Base-by-base conservation (phyloP, 2,888 invertebrate species). In the Ennomos quercinarius region DNA sequence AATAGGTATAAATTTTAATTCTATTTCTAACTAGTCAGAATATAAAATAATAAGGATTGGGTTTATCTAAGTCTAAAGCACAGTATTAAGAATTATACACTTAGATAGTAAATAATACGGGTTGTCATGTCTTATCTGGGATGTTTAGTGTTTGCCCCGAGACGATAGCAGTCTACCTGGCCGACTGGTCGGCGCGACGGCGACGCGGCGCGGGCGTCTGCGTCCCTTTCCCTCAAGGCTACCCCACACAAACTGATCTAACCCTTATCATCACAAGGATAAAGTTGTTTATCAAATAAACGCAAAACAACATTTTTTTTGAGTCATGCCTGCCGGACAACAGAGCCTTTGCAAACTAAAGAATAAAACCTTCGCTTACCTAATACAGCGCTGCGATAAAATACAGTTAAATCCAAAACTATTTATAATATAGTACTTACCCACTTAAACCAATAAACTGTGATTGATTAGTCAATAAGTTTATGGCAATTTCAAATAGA, bases 171-270 rank as follows among this genome's bases (percentile, higher is more conserved):
- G 70, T 76, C 86, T 88, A 86, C 87, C 87, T 86, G 47, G 13
- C 34, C 13, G 42, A 12, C 46, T 37, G 86, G 78, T 74, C 78
- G 62, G 55, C 60, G 62, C 80, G 84, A 78, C 80, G 81, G 81
- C 72, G 74, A 73, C 78, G 80, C 70, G 74, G 74, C 74, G 73
- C 46, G 8, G 66, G 70, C 78, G 78, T 76, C 79, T 73, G 83
- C 86, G 88, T 88, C 86, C 88, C 90, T 87, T 88, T 88, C 88
- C 82, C 85, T 80, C 89, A 89, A 88, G 89, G 88, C 81, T 84
- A 80, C 44, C n/a, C 60, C 55, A 54, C 64, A 56, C 78, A 78
- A 54, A 57, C 79, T 45, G 83, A 71, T 72, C 63, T 71, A 68
- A 70, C 66, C 78, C 79, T 68, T 81, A 78, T 27, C 1, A 0